Conservation (phyloP, 2,888 invertebrate species). For the Fabriciana adippe region DNA sequence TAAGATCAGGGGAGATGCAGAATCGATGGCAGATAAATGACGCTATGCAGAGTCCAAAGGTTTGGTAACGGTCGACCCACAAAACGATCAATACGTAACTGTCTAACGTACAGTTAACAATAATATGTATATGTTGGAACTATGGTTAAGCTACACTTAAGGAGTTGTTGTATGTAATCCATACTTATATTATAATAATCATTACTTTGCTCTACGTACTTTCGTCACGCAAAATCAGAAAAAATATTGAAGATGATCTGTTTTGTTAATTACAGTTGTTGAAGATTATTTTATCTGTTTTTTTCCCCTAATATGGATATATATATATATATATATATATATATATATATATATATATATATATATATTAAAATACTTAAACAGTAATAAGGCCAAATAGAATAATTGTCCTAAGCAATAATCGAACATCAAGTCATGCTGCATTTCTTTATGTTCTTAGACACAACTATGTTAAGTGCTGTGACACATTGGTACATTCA, state of each 20-base stretch:
- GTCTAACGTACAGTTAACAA: conserved; percentile 43
- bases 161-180: conserved; percentile 15
- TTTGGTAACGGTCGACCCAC: conserved; percentile 53
- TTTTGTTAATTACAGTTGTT: background rate
- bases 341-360: too few relatives aligned
- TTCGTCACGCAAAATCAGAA: conserved; percentile 1
- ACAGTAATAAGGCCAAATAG: too few relatives aligned
- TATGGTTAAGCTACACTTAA: conserved; percentile 14
- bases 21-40: conserved; percentile 32
- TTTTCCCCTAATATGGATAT: background rate
- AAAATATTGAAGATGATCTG: background rate
- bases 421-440: too few relatives aligned
- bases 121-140: conserved; percentile 34
- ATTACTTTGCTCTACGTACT: background rate
- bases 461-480: too few relatives aligned
- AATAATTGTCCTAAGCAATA: too few relatives aligned
- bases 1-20: conserved; percentile 29
- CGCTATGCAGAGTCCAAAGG: conserved; percentile 41
- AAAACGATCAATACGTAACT: conserved; percentile 50
- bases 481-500: too few relatives aligned
- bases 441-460: too few relatives aligned
- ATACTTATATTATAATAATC: conserved; percentile 18
- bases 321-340: too few relatives aligned
- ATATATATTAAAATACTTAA: too few relatives aligned
- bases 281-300: background rate